Conservation (phyloP, 2,888 invertebrate genomes). For the Rugalucina vietnamica region DNA sequence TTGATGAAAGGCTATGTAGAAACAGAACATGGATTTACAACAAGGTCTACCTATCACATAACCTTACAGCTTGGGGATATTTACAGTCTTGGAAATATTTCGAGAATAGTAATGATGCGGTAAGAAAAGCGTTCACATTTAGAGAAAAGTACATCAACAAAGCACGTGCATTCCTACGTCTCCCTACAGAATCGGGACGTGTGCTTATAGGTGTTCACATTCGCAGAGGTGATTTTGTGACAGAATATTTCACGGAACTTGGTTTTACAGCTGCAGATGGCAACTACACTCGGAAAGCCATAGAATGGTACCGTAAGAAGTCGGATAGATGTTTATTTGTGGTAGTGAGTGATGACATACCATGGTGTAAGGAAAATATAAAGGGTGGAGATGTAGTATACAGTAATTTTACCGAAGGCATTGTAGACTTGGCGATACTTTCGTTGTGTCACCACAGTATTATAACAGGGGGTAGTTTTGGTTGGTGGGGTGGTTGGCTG, state of each 20-base stretch:
- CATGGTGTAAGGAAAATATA: background rate
- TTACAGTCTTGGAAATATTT: background rate
- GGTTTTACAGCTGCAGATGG: background rate
- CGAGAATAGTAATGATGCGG: background rate
- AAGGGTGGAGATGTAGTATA: background rate
- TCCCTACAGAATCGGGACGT: too few species aligned
- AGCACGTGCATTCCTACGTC: background rate
- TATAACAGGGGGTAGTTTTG: background rate
- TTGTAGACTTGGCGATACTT: background rate
- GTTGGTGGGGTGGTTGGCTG: background rate
- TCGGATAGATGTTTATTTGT: background rate
- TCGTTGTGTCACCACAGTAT: background rate
- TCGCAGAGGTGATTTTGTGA: background rate
- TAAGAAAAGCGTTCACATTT: background rate
- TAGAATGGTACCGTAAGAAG: background rate
- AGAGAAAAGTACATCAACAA: background rate
- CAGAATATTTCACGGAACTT: too few species aligned
- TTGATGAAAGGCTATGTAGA: background rate
- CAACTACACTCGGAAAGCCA: background rate
- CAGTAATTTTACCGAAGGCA: background rate
- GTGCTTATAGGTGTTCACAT: background rate
- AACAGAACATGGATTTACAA: background rate
- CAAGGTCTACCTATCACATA: background rate
- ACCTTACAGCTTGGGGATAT: background rate
- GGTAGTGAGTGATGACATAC: background rate